Base-by-base conservation (phyloP, 2,113 vertebrate species). In the Geococcyx californianus region DNA sequence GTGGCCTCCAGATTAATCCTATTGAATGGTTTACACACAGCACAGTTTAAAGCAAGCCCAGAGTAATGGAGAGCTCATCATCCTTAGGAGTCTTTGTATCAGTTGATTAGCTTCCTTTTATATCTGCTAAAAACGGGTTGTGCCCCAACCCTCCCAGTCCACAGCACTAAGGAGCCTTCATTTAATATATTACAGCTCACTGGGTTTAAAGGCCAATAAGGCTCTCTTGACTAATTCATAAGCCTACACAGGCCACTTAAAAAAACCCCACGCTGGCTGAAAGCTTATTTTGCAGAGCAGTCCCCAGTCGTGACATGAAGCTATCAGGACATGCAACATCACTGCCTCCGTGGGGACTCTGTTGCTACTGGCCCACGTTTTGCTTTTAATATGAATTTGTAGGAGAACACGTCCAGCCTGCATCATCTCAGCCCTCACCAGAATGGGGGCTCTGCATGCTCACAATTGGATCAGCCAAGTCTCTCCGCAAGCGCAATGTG, bases 1-100 rank as follows among this genome's bases (percentile, higher is more conserved):
- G 54, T 17, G 64, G 85, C 85, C 82, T 86, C 67, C 87, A 49
- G 87, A 94, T 80, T 69, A 90, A 96, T 93, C 94, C 94, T 16
- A 29, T 54, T 74, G 80, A 79, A 31, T 0, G 18, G 74, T 88
- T 92, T 34, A 51, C 28, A 66, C 13, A 8, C 25, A 63, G 51
- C 47, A 2, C 51, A 52, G 55, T 76, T 64, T 77, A 70, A 75
- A 90, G 58, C 55, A 60, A 92, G 68, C 70, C 52, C 70, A 11
- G 52, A 51, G 54, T 24, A 44, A 78, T 8, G 75, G 51, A 3
- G 45, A 56, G 42, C 5, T 9, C 7, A 58, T 20, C 85, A 60
- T 34, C 34, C 64, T 34, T 31, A n/a, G 86, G 64, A 77, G 47
- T 36, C 82, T 76, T 38, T 70, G 63, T 54, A 36, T 67, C 19